Evolutionary conservation across 2,888 invertebrate species (phyloP).

Genomic region (Escarpia spicata): DNA sequence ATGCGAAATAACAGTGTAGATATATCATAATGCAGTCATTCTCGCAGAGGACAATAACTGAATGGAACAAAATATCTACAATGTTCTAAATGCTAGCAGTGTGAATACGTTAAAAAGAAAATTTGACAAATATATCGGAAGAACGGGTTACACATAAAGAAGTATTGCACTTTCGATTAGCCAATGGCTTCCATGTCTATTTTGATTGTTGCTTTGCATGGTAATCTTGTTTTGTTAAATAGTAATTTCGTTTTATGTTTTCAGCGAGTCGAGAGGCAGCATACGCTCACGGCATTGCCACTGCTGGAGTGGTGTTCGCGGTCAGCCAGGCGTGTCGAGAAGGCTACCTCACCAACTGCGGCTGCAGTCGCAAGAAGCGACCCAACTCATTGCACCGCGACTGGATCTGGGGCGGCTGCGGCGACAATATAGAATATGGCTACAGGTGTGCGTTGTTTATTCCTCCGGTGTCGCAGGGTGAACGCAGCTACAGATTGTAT

Average conservation of each 20-base stretch:
- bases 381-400: slow-evolving; percentile 87
- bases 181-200: neutral
- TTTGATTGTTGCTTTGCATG: neutral
- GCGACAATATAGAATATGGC: slow-evolving; percentile 91
- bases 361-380: slow-evolving; percentile 84
- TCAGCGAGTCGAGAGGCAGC: slow-evolving; percentile 67
- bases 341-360: slow-evolving; percentile 88
- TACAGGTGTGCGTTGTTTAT: neutral
- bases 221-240: neutral
- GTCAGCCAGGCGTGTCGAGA: slow-evolving; percentile 91
- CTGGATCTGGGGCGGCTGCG: slow-evolving; percentile 99
- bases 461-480: neutral
- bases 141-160: too few relatives aligned
- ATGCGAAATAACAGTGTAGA: too few relatives aligned
- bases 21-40: too few relatives aligned
- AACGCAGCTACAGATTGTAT: neutral
- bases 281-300: slow-evolving; percentile 71
- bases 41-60: too few relatives aligned
- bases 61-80: too few relatives aligned
- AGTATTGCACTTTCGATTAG: too few relatives aligned
- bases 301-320: slow-evolving; percentile 81
- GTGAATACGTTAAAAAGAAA: too few relatives aligned
- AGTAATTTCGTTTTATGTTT: neutral
- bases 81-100: too few relatives aligned
- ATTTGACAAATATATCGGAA: too few relatives aligned